Conservation (phyloP, 2,113 vertebrate genomes). For the Uropsilus gracilis region DNA sequence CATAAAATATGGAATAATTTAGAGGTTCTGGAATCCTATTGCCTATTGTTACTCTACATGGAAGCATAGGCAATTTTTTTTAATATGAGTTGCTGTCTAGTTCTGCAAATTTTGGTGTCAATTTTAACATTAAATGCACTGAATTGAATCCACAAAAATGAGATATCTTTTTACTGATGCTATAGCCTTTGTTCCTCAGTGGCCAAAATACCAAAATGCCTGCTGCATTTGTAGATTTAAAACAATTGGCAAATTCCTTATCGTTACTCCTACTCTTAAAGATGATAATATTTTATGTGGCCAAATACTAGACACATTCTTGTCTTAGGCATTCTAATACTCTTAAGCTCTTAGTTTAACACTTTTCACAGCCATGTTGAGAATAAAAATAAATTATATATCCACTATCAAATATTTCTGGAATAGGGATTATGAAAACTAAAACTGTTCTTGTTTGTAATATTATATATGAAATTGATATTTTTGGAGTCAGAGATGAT, state of each 20-base stretch:
- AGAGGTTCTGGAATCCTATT: slow-evolving; percentile 90
- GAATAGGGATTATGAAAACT: slow-evolving; percentile 89
- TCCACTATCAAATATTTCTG: slow-evolving; percentile 89
- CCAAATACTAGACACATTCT: slow-evolving; percentile 85
- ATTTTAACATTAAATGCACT: slow-evolving; percentile 91
- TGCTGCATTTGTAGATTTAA: slow-evolving; percentile 87
- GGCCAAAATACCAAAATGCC: slow-evolving; percentile 85
- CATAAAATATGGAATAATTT: slow-evolving; percentile 89
- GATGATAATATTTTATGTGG: slow-evolving; percentile 75
- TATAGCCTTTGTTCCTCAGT: slow-evolving; percentile 87
- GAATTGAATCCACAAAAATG: slow-evolving; percentile 88
- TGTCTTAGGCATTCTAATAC: slow-evolving; percentile 82
- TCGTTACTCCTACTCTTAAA: slow-evolving; percentile 67
- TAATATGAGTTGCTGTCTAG: slow-evolving; percentile 88
- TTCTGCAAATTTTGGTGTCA: slow-evolving; percentile 88
- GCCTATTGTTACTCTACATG: slow-evolving; percentile 92
- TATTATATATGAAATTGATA: slow-evolving; percentile 91
- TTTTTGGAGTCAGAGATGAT: slow-evolving; percentile 93
- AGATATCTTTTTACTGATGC: slow-evolving; percentile 83
- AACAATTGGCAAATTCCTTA: slow-evolving; percentile 81
- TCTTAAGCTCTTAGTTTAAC: slow-evolving; percentile 78
- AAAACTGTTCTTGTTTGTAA: slow-evolving; percentile 92
- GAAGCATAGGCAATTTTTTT: slow-evolving; percentile 87
- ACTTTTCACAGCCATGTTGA: slow-evolving; percentile 81
- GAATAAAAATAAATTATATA: slow-evolving; percentile 80